These are phyloP conservation scores for Campylomormyrus tamandua DNA, from an alignment of 2,113 vertebrate genomes.

Conservation along the genomic window DNA sequence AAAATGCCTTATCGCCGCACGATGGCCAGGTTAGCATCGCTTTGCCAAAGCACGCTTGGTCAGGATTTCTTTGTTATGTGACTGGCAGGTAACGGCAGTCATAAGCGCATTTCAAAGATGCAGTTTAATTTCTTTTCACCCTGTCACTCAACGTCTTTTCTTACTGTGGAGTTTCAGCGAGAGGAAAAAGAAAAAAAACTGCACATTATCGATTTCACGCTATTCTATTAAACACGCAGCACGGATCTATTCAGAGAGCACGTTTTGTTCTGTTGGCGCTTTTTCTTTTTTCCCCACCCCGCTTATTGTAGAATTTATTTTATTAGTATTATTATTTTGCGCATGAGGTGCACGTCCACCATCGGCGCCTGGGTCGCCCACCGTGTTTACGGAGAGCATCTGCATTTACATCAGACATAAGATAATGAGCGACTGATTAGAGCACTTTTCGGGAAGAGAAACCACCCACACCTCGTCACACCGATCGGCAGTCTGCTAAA, in stretches of 20 bases:
- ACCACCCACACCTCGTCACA: background rate
- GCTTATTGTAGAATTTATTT: background rate
- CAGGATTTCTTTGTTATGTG: background rate
- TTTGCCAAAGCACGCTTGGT: background rate
- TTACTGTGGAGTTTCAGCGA: background rate
- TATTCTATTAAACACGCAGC: background rate
- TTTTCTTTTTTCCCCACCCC: background rate
- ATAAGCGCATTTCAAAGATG: background rate
- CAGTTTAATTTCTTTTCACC: background rate
- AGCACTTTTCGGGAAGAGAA: background rate
- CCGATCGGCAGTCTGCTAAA: background rate
- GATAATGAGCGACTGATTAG: background rate
- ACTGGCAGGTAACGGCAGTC: background rate
- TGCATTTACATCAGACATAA: background rate
- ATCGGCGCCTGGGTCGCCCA: background rate
- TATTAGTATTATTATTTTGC: background rate
- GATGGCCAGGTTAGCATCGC: background rate
- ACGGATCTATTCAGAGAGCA: background rate
- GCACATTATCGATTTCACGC: background rate
- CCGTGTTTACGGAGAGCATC: background rate
- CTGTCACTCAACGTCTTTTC: background rate
- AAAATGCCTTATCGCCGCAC: background rate
- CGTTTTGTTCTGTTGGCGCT: background rate
- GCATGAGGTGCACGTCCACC: background rate
- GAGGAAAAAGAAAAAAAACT: background rate